phyloP scores from a whole-genome alignment of 2,113 vertebrate species.

The Trichomycterus rosablanca region DNA sequence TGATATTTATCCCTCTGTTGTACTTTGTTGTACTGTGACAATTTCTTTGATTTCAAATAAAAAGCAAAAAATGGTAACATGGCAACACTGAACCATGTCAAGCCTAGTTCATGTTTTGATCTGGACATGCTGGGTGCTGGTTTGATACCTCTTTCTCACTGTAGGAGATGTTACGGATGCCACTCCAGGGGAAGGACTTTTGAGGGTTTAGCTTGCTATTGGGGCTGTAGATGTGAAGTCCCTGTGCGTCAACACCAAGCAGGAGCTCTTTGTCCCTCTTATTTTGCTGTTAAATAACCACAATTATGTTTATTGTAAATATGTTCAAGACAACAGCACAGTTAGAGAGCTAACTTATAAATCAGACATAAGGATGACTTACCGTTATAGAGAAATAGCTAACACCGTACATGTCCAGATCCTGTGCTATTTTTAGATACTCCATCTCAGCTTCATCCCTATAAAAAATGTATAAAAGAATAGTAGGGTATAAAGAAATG shows the following conservation, averaged over 20 bases:
- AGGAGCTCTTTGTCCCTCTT: slow-evolving; percentile 82
- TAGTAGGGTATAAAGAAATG: not conserved
- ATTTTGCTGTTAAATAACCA: slow-evolving; percentile 72
- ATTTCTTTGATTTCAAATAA: no score
- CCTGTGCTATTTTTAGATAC: slow-evolving; percentile 89
- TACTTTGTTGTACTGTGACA: no score
- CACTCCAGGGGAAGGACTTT: slow-evolving; percentile 87
- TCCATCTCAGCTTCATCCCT: slow-evolving; percentile 93
- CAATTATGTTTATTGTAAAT: not conserved
- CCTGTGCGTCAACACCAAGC: slow-evolving; percentile 84
- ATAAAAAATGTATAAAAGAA: slow-evolving; percentile 16
- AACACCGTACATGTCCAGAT: slow-evolving; percentile 88
- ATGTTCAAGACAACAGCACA: no score
- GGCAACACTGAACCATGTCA: not conserved
- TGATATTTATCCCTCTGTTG: no score
- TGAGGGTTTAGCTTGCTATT: slow-evolving; percentile 82
- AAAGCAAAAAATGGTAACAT: not conserved
- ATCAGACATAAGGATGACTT: slow-evolving; percentile 55
- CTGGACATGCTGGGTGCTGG: not conserved
- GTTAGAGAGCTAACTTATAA: no score
- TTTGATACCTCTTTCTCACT: slow-evolving; percentile 81
- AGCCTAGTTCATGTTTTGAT: no score
- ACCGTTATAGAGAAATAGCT: slow-evolving; percentile 88
- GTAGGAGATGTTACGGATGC: slow-evolving; percentile 84
- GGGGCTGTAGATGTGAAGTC: slow-evolving; percentile 84